Conservation (phyloP, 2,113 vertebrate genomes). For the Periophthalmodon schlosseri region DNA sequence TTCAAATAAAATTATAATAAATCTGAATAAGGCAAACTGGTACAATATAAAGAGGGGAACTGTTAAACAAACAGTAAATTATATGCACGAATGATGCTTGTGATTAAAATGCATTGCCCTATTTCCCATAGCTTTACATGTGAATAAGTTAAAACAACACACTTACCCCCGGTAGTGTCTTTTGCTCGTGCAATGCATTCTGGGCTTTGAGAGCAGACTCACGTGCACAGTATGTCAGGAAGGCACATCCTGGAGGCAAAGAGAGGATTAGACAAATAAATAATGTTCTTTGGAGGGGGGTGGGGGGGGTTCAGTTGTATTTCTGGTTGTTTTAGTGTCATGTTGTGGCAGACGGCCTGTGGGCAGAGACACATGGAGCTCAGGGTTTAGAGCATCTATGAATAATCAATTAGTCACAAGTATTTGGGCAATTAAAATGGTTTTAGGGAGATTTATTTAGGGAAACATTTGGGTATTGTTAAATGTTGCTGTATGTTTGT, state of each 20-base stretch:
- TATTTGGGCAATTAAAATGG: slow-evolving; percentile 7
- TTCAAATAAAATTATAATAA: neutral
- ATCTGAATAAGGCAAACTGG: neutral
- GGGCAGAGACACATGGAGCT: slow-evolving; percentile 27
- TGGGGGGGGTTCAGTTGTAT: slow-evolving; percentile 5
- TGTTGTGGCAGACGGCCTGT: slow-evolving; percentile 23
- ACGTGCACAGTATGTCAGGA: slow-evolving; percentile 79
- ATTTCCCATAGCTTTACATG: neutral
- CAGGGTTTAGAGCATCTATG: slow-evolving; percentile 6
- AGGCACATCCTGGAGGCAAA: slow-evolving; percentile 73
- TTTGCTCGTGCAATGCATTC: slow-evolving; percentile 82
- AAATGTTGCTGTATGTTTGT: neutral
- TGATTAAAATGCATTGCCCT: neutral
- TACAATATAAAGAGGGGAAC: neutral
- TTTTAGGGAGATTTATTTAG: neutral
- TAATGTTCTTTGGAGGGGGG: neutral
- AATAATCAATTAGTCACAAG: slow-evolving; percentile 11
- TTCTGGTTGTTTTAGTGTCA: slow-evolving; percentile 8
- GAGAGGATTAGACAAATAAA: slow-evolving; percentile 49
- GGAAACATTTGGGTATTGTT: neutral
- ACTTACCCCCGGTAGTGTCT: slow-evolving; percentile 82
- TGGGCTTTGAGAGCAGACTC: slow-evolving; percentile 82
- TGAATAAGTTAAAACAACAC: slow-evolving; percentile 23
- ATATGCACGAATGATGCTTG: neutral
- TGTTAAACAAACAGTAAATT: neutral